Evolutionary conservation across 2,113 vertebrate species (phyloP), one percentile per base, ranked within the genome.

Genomic region (Condylura cristata): DNA sequence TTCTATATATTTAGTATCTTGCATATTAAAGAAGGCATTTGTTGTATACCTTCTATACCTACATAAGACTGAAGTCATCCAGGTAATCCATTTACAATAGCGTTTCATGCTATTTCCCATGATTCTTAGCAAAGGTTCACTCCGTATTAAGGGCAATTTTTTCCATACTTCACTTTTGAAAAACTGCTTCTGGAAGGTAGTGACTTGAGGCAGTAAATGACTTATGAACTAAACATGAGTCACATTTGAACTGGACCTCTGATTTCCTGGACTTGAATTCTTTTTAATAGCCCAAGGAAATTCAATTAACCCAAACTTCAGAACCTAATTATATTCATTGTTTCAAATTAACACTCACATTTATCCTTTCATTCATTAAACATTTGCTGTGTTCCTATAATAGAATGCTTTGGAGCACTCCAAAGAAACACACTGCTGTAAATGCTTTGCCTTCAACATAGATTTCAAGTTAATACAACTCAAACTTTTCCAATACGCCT

Each of bases 321-420:
- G 80, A 92, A 93, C 91, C 66, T 76, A 96, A 96, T 96, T 96
- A 90, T 58, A 61, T 53, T 84, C 79, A 91, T 95, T 97, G 89
- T 91, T 95, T 84, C 68, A 96, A 95, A 93, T 78, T 91, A 89
- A 92, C 61, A 87, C 46, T 93, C 20, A 70, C 26, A 89, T 95
- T 89, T 92, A 84, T 94, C 56, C 48, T 84, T 88, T 78, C 58
- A 86, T 91, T 89, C 60, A 84, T 93, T 91, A 84, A 91, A 81
- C 84, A 84, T 61, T 94, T 95, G 26, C 53, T 80, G 46, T 32
- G 34, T 89, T 95, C 44, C 80, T 91, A 24, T 93, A 94, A 93
- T 76, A 89, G 65, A 93, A 89, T 94, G 71, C 94, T 79, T 89
- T 91, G n/a, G n/a, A n/a, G n/a, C 58, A 68, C 80, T 86, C 11